Evolutionary conservation across 2,888 invertebrate species (phyloP).

Genomic region (Tanypteryx hageni): DNA sequence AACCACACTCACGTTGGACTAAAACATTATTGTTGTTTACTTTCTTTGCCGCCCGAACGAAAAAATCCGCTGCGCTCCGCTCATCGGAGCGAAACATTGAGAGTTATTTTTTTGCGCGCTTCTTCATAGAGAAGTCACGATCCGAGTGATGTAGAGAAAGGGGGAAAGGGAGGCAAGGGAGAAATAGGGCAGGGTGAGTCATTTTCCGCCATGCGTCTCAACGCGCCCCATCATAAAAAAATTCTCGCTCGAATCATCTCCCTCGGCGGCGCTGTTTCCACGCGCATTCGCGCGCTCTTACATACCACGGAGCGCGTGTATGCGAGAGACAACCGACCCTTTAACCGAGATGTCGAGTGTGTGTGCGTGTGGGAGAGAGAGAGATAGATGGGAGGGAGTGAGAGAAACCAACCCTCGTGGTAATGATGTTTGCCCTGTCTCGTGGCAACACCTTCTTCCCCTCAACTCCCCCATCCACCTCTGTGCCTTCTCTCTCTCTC

Average conservation of each 20-base stretch:
- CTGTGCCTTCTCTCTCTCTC: background rate
- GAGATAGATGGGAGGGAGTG: background rate
- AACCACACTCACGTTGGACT: background rate
- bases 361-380: no score
- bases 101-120: background rate
- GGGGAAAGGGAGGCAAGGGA: background rate
- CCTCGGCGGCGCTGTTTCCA: no score
- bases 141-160: background rate
- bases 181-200: no score
- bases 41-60: background rate
- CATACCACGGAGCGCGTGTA: no score
- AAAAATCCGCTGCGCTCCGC: background rate
- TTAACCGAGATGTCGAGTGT: no score
- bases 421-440: constrained; percentile 29
- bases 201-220: no score
- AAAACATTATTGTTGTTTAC: background rate
- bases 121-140: background rate
- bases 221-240: no score
- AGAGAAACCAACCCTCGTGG: background rate
- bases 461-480: background rate
- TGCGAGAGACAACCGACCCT: no score
- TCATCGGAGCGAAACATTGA: background rate
- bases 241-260: no score
- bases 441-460: background rate
- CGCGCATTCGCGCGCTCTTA: no score